Evolutionary conservation across 2,888 invertebrate species (phyloP).

Genomic region (Pachymerium ferrugineum): DNA sequence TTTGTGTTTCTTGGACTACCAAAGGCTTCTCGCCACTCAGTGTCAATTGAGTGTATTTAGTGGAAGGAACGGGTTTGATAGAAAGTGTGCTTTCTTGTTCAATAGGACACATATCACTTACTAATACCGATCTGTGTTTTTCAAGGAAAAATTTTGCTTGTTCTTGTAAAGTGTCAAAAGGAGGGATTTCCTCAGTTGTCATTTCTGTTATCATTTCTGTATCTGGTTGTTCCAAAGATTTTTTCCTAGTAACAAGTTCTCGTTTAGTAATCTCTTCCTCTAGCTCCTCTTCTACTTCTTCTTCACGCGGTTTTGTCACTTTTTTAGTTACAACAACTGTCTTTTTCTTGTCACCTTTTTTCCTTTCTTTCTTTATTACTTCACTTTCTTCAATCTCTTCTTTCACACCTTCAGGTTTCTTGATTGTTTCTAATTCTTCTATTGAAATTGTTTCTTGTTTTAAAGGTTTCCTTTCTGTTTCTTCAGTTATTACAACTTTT

Average conservation of each 20-base stretch:
- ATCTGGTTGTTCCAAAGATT: not conserved
- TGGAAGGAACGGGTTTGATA: not conserved
- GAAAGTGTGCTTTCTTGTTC: not conserved
- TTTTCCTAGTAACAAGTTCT: not conserved
- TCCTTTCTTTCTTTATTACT: not conserved
- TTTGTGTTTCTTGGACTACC: slow-evolving; percentile 30
- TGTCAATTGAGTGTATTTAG: slow-evolving; percentile 31
- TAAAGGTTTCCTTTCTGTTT: not conserved
- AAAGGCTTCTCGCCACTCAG: slow-evolving; percentile 32
- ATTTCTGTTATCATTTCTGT: not conserved
- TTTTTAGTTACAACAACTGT: not conserved
- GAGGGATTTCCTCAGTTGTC: slow-evolving; percentile 25
- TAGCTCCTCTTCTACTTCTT: not conserved
- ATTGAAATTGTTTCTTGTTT: not conserved
- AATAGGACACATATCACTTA: not conserved
- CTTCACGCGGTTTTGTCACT: not conserved
- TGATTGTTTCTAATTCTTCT: not conserved
- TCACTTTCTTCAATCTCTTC: not conserved
- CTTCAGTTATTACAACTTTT: not conserved
- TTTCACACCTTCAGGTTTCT: not conserved
- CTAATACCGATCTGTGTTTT: not conserved
- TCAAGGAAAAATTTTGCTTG: slow-evolving; percentile 28
- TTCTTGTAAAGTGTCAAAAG: slow-evolving; percentile 27
- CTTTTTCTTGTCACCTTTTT: not conserved
- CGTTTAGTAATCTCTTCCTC: not conserved